A percentile compares a stretch with the other conserved stretches of the same genome.
phyloP scores from a whole-genome alignment of 2,888 invertebrate species.

The Argyresthia goedartella region DNA sequence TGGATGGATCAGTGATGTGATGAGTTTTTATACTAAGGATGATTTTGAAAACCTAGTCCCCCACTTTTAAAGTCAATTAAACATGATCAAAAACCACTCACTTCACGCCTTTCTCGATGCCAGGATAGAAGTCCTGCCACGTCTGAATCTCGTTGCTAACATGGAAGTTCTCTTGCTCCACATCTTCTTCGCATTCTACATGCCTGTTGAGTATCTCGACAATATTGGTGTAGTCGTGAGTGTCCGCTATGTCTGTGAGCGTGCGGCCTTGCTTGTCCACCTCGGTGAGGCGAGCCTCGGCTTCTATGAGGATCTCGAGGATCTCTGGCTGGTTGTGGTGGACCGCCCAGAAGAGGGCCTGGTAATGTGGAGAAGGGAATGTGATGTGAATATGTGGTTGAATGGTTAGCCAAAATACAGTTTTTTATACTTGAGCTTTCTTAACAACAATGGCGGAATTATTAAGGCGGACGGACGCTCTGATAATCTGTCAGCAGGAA shows the following conservation, averaged over 20 bases:
- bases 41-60: no score
- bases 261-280: conserved; percentile 62
- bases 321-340: conserved; percentile 66
- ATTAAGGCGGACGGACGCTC: no score
- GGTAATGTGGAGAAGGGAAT: conserved; percentile 19
- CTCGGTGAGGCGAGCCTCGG: conserved; percentile 59
- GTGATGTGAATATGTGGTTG: no score
- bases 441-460: no score
- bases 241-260: conserved; percentile 62
- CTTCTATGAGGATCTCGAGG: conserved; percentile 62
- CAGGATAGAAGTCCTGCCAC: conserved; percentile 69
- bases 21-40: no score
- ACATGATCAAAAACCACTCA: conserved; percentile 17
- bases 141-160: conserved; percentile 22
- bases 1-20: no score
- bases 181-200: conserved; percentile 25
- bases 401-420: no score
- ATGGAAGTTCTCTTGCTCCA: conserved; percentile 21
- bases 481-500: no score
- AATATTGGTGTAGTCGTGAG: conserved; percentile 62
- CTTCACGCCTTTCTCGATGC: conserved; percentile 38
- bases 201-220: conserved; percentile 47
- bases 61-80: no score
- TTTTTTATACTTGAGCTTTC: no score
- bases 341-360: conserved; percentile 76